These are phyloP conservation scores for Akabosia matsudoensis DNA, from an alignment of 1,140 invertebrate genomes.

Conservation along the genomic window DNA sequence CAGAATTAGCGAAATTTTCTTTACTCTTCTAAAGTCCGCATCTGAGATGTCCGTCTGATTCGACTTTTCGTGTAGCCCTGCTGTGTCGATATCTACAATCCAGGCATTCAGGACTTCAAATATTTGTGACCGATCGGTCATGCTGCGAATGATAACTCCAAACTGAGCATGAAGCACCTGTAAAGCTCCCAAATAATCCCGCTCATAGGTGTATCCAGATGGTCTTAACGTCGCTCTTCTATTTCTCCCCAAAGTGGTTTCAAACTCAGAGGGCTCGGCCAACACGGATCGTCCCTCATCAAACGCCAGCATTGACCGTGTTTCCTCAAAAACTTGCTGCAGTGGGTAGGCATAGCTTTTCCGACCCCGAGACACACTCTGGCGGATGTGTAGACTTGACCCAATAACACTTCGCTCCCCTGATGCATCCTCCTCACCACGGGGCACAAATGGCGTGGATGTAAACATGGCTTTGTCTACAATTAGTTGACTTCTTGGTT, in stretches of 20 bases:
- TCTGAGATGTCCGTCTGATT: constrained; percentile 5
- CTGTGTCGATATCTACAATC: constrained; percentile 21
- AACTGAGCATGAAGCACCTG: constrained; percentile 20
- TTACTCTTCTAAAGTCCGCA: neutral
- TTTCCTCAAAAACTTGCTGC: neutral
- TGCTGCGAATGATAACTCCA: neutral
- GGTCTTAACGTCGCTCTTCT: neutral
- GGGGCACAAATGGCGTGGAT: neutral
- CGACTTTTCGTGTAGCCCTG: neutral
- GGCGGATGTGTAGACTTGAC: neutral
- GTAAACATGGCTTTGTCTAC: neutral
- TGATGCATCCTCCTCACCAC: neutral
- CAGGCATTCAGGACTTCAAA: constrained; percentile 32
- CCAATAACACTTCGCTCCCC: too few relatives aligned
- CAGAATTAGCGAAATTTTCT: neutral
- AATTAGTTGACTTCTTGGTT: too few relatives aligned
- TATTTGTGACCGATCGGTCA: constrained; percentile 18
- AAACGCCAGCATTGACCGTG: neutral
- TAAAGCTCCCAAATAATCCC: too few relatives aligned
- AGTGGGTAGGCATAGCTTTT: neutral
- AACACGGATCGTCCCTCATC: neutral
- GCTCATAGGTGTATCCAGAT: too few relatives aligned
- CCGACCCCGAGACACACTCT: neutral
- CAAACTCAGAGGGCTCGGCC: neutral
- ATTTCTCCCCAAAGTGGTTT: neutral